Percentiles rank a stretch among this genome's conserved stretches.
phyloP scores from a whole-genome alignment of 1,140 invertebrate species.

The Platyscapa corneri region DNA sequence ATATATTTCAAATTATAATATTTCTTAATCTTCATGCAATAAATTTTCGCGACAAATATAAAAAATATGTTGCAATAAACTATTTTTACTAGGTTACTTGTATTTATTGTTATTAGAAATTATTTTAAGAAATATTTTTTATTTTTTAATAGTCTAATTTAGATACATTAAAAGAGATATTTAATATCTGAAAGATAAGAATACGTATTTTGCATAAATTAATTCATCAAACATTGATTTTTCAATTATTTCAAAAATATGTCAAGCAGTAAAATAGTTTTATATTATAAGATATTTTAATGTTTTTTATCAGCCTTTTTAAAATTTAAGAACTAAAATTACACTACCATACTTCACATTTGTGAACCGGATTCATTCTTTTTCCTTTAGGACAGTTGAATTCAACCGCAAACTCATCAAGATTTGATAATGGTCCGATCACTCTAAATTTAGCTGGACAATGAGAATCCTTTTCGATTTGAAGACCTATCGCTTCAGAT shows the following conservation, averaged over 20 bases:
- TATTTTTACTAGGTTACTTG: not conserved
- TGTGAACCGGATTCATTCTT: conserved; percentile 92
- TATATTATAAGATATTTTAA: not conserved
- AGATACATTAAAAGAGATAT: not conserved
- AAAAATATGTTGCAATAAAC: too few relatives aligned
- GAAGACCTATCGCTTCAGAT: conserved; percentile 82
- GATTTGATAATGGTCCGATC: conserved; percentile 91
- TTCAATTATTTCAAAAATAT: not conserved
- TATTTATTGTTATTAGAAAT: not conserved
- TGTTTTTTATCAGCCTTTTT: conserved; percentile 10
- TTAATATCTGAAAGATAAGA: too few relatives aligned
- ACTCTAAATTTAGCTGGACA: conserved; percentile 87
- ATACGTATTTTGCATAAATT: too few relatives aligned
- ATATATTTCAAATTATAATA: too few relatives aligned
- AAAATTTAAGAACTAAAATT: not conserved
- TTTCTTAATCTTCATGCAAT: too few relatives aligned
- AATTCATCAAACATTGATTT: too few relatives aligned
- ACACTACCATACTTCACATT: conserved; percentile 94
- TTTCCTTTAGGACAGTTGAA: conserved; percentile 88
- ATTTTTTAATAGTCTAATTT: not conserved
- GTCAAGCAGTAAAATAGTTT: not conserved
- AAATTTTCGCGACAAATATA: too few relatives aligned
- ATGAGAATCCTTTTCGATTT: conserved; percentile 91
- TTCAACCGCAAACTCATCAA: conserved; percentile 89
- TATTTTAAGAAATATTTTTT: not conserved